phyloP scores from a whole-genome alignment of 2,888 invertebrate species.

The Aleiodes testaceus region DNA sequence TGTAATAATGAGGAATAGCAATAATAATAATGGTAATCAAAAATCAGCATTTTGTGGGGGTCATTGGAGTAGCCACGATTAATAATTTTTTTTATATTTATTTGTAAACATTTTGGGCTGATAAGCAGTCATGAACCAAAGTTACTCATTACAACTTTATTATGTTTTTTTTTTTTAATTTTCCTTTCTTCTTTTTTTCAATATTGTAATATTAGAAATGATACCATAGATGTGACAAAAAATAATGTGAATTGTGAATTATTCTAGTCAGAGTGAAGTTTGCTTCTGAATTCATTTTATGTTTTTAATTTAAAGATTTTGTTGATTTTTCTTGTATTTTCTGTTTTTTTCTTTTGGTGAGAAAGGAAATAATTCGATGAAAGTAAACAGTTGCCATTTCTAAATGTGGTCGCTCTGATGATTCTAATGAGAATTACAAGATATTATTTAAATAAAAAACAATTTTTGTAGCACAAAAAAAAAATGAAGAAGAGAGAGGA shows the following conservation, averaged over 20 bases:
- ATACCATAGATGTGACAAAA: constrained; percentile 65
- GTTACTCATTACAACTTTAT: constrained; percentile 63
- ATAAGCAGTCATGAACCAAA: constrained; percentile 70
- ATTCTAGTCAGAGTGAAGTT: constrained; percentile 71
- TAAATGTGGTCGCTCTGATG: constrained; percentile 43
- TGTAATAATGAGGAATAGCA: not conserved
- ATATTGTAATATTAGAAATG: constrained; percentile 62
- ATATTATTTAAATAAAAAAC: constrained; percentile 34
- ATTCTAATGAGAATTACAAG: constrained; percentile 27
- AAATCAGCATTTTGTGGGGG: constrained; percentile 34
- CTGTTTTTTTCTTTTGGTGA: constrained; percentile 34
- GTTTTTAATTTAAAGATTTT: constrained; percentile 35
- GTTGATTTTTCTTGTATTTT: too few relatives aligned
- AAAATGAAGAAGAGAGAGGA: too few relatives aligned
- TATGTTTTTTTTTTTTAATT: constrained; percentile 55
- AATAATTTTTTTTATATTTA: constrained; percentile 22
- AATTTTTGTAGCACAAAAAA: constrained; percentile 36
- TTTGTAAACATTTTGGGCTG: constrained; percentile 31
- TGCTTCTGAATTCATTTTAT: constrained; percentile 67
- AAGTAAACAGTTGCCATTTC: constrained; percentile 36
- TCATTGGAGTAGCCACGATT: constrained; percentile 44
- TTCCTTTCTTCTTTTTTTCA: constrained; percentile 59
- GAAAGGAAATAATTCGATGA: constrained; percentile 9
- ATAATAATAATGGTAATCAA: constrained; percentile 22
- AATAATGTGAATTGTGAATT: constrained; percentile 68